Base-by-base conservation (phyloP, 2,797 vertebrate genomes). In the Knipowitschia caucasica region DNA sequence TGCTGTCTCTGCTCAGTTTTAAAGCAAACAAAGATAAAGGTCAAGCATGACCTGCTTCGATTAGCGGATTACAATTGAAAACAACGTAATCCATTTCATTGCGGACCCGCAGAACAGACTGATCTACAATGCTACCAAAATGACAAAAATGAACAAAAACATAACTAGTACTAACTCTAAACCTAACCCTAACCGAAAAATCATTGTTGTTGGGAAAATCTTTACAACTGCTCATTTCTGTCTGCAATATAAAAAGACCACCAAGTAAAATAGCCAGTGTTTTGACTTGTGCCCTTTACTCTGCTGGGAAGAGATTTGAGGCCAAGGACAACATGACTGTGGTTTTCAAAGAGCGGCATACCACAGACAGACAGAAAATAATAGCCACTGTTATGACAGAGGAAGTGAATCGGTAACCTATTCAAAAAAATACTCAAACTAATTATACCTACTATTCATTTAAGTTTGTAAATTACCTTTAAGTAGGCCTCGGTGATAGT, bases 251-350 rank as follows among this genome's bases (percentile, higher is more conserved):
- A 49, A 15, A 17, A 34, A 38, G 10, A 23, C 3, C 20, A 27
- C 27, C 5, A 17, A 47, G 20, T 11, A 2, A 10, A 44, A 44
- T 64, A 30, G 9, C 29, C 24, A 18, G 44, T 30, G 34, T 39
- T 2, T 5, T 30, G 44, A 30, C 15, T 10, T 47, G 33, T 55
- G 27, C 33, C 26, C 34, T 9, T n/a, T 4, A 12, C 14, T 40
- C 26, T 50, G 7, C 38, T 50, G 36, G 53, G 56, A 36, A 29
- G 49, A 8, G 21, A 40, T 29, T 56, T 59, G 18, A 29, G 40
- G 63, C 40, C 35, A 51, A 62, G 53, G 26, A 39, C 40, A 58
- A 45, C 61, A 71, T 71, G 69, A 56, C 45, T 64, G 56, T 51
- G 49, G 57, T 43, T 47, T 67, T 47, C 9, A 49, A 49, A 10